These are phyloP conservation scores for Panonychus citri DNA, from an alignment of 1,140 invertebrate genomes.

Conservation along the genomic window DNA sequence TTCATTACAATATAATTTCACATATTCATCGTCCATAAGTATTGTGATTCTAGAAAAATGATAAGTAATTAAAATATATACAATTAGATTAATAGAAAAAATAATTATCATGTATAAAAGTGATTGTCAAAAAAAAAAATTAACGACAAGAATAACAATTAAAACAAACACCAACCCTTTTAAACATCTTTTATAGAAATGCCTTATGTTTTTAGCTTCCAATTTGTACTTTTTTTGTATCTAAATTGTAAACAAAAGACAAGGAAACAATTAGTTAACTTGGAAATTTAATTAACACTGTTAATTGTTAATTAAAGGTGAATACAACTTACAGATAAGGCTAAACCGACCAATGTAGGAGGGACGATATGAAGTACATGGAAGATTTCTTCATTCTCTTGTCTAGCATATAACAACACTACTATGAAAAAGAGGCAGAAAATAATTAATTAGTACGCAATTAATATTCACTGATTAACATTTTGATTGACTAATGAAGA, in stretches of 20 bases:
- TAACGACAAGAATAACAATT: constrained; percentile 16
- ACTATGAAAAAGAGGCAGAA: not conserved
- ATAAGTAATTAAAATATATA: constrained; percentile 32
- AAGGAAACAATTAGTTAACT: not conserved
- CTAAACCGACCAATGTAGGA: constrained; percentile 32
- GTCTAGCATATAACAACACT: constrained; percentile 87
- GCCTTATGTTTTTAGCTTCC: constrained; percentile 86
- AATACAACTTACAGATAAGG: constrained; percentile 6
- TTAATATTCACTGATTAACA: not conserved
- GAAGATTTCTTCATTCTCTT: constrained; percentile 81
- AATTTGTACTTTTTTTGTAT: constrained; percentile 99
- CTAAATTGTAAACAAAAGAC: constrained; percentile 23
- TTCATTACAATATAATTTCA: constrained; percentile 92
- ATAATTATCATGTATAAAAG: too few species aligned
- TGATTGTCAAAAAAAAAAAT: constrained; percentile 1
- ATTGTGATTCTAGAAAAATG: constrained; percentile 95
- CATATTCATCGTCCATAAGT: constrained; percentile 98
- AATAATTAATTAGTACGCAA: not conserved
- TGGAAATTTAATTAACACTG: too few species aligned
- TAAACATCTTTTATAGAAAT: constrained; percentile 94
- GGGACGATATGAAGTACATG: constrained; percentile 84
- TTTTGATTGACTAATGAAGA: too few species aligned
- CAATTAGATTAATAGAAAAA: not conserved
- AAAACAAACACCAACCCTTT: constrained; percentile 48
- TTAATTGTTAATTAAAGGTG: not conserved